Evolutionary conservation across 2,797 vertebrate genomes (phyloP).

Genomic region (Tadarida brasiliensis): DNA sequence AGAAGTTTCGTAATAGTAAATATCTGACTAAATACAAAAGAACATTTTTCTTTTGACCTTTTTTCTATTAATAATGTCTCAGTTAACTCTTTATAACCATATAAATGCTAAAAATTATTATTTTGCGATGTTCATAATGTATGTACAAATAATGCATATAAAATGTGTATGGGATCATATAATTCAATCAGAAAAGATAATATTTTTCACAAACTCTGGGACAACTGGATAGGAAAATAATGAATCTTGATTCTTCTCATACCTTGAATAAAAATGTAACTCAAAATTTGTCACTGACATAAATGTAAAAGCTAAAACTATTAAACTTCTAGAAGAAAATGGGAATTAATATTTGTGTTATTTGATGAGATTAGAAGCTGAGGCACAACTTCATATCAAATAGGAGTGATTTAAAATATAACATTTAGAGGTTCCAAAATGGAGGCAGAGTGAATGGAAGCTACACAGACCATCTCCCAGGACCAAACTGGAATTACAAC

Average conservation of each 20-base stretch:
- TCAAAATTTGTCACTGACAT: not conserved
- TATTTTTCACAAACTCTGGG: not conserved
- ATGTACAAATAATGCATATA: not conserved
- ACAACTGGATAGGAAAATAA: not conserved
- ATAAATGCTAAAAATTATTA: not conserved
- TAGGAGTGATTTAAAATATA: not conserved
- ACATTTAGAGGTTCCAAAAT: no score
- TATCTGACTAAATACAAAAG: not conserved
- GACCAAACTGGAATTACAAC: no score
- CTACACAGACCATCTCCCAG: no score
- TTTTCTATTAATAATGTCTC: not conserved
- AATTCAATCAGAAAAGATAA: not conserved
- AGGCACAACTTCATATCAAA: not conserved
- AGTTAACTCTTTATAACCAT: not conserved
- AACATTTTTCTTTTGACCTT: not conserved
- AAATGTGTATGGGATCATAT: not conserved
- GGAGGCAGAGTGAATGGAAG: no score
- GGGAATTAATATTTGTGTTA: not conserved
- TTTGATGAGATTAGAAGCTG: not conserved
- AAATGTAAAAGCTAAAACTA: not conserved
- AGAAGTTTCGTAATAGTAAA: not conserved
- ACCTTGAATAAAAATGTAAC: not conserved
- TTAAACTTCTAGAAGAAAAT: not conserved
- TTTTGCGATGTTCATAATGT: not conserved
- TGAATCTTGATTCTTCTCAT: not conserved